Base-by-base conservation (phyloP, 2,888 invertebrate species). In the Petrolisthes manimaculis region DNA sequence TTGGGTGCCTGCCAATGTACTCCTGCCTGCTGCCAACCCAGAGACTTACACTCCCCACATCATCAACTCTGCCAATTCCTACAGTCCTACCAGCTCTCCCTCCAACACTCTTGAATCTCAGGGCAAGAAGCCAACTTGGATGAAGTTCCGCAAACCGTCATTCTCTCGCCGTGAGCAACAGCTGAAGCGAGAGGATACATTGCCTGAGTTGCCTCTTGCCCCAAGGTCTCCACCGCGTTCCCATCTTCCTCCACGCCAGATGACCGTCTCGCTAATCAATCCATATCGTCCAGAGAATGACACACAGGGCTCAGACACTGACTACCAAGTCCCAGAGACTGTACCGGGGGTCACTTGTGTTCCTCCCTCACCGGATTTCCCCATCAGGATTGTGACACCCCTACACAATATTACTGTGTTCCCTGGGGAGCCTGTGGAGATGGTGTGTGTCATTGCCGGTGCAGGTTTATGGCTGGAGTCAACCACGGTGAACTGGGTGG, bases 121-220 rank as follows among this genome's bases (percentile, higher is more conserved):
- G 54, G 71, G 75, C 51, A 89, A 89, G 77, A 89, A 86, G 86
- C 79, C 83, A 14, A 56, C 24, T 18, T 90, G 90, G 90, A 90
- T 90, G 56, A 89, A 88, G 69, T 89, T 90, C 84, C 79, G 90
- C n/a, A 90, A 89, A 61, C 90, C 90, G 5, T 90, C 90, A 14
- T 90, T 89, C 77, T 89, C 90, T 24, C 88, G 88, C 54, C 84
- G 88, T 21, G 90, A 90, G 14, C 75, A 75, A 18, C 75, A 37
- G 21, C 55, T 81, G 51, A 80, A 81, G 71, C 69, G 86, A 86
- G 86, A 84, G 24, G 81, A 84, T 18, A 86, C 86, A 3, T 61
- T 88, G 56, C 88, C 84, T 67, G 88, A 88, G 67, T n/a, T 84
- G 21, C 84, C 88, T 5, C 18, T 77, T 21, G 53, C 71, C 21